Base-by-base conservation (phyloP, 2,113 vertebrate species). In the Gnathonemus longibarbis region DNA sequence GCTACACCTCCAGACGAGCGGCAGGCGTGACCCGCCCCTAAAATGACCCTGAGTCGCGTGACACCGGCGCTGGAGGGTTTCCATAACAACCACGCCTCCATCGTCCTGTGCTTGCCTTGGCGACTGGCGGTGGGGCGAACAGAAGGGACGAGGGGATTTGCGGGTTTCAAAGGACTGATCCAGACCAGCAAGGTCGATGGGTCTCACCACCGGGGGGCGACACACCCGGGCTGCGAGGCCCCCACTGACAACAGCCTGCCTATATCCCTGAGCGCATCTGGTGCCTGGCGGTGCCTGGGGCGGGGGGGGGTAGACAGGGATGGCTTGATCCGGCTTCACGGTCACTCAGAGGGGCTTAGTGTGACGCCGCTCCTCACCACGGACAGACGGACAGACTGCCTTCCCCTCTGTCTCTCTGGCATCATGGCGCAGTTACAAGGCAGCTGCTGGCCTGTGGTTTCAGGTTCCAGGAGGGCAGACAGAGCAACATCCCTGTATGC, bases 81-180 rank as follows among this genome's bases (percentile, higher is more conserved):
- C 49, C 50, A 53, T 56, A 48, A 87, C 50, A 27, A 56, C 85
- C 15, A 31, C n/a, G 15, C 50, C 50, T 15, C 31, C 50, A 21
- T 27, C n/a, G 31, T 31, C 50, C 15, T 53, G 13, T 48, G 24
- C 42, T 31, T 53, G 84, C 46, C 49, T 56, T 52, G 49, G 27
- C 85, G 27, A 11, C 85, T 6, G 49, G 31, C 85, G 0, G 31
- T 15, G 50, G 31, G 48, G 31, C 6, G 85, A 87, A 56, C 85
- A 87, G 85, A 87, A 35, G 85, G 85, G 85, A 35, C 17, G 50
- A 53, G 35, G 85, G 85, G 50, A 53, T 87, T 53, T 87, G 35
- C 35, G 3, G 15, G 49, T 53, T 35, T 87, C n/a, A 53, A 53
- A n/a, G 49, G 24, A 56, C n/a, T 13, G 27, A 87, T 87, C 85